A percentile compares a stretch with the other conserved stretches of the same genome.
Evolutionary conservation across 2,888 invertebrate genomes (phyloP).

Genomic region (Vesta saturnalis): DNA sequence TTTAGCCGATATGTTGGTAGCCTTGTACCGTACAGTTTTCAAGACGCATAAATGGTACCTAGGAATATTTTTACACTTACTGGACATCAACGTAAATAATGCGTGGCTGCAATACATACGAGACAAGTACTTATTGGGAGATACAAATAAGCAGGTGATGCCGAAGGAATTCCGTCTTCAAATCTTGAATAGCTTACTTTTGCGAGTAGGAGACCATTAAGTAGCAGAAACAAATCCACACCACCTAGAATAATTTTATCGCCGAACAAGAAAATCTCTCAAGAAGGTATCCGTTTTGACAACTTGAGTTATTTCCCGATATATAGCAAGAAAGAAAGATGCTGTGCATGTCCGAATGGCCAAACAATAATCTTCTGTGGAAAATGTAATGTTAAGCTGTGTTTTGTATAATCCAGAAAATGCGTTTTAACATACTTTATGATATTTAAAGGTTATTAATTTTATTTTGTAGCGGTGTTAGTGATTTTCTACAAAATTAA

Average conservation of each 20-base stretch:
- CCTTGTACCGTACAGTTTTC: slow-evolving; percentile 2
- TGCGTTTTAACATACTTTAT: too few species aligned
- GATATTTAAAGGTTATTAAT: too few species aligned
- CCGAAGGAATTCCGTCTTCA: neutral
- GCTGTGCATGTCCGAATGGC: too few species aligned
- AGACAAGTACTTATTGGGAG: neutral
- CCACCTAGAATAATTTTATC: neutral
- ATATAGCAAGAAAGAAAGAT: too few species aligned
- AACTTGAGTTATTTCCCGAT: too few species aligned
- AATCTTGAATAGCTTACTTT: neutral
- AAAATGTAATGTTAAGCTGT: too few species aligned
- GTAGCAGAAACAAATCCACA: neutral
- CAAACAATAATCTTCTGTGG: too few species aligned
- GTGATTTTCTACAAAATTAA: too few species aligned
- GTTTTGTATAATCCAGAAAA: too few species aligned
- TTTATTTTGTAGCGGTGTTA: too few species aligned
- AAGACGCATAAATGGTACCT: slow-evolving; percentile 1
- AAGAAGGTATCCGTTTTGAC: slow-evolving; percentile 1
- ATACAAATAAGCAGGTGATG: neutral
- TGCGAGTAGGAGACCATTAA: neutral
- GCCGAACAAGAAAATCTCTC: neutral
- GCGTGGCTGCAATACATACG: neutral
- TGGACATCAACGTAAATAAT: slow-evolving; percentile 2
- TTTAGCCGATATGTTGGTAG: slow-evolving; percentile 5
- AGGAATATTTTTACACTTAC: neutral